Conservation (phyloP, 2,113 vertebrate genomes). For the Barnardius zonarius region DNA sequence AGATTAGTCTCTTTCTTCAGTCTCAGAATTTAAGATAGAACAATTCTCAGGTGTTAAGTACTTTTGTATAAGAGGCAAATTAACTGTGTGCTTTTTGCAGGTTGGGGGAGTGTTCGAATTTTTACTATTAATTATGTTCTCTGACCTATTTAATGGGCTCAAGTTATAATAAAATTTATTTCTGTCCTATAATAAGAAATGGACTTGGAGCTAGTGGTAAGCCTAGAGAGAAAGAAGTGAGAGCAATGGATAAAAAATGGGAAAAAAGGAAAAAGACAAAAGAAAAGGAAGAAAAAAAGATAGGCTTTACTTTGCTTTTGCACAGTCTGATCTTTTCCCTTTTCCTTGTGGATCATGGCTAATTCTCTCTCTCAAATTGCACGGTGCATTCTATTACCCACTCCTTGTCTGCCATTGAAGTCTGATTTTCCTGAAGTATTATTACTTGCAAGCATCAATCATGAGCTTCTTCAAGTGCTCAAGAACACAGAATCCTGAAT, state of each 20-base stretch:
- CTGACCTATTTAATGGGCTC: neutral
- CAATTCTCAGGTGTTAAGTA: constrained; percentile 4
- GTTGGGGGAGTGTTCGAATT: neutral
- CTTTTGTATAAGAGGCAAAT: neutral
- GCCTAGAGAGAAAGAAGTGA: neutral
- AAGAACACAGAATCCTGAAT: neutral
- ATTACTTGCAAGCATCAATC: neutral
- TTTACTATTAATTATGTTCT: neutral
- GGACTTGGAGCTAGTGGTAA: neutral
- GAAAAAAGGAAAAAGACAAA: neutral
- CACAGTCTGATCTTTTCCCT: neutral
- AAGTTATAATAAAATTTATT: neutral
- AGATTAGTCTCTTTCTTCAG: neutral
- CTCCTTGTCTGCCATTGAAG: neutral
- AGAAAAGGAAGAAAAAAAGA: neutral
- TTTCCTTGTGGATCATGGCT: neutral
- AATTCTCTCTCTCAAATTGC: neutral
- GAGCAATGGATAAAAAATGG: neutral
- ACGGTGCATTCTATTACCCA: neutral
- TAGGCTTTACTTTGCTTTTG: neutral
- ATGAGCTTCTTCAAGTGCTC: neutral
- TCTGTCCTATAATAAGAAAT: neutral
- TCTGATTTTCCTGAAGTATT: neutral
- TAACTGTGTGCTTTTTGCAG: neutral
- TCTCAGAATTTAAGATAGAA: neutral